These are phyloP conservation scores for Apamea epomidion DNA, from an alignment of 2,888 invertebrate genomes.

Conservation along the genomic window DNA sequence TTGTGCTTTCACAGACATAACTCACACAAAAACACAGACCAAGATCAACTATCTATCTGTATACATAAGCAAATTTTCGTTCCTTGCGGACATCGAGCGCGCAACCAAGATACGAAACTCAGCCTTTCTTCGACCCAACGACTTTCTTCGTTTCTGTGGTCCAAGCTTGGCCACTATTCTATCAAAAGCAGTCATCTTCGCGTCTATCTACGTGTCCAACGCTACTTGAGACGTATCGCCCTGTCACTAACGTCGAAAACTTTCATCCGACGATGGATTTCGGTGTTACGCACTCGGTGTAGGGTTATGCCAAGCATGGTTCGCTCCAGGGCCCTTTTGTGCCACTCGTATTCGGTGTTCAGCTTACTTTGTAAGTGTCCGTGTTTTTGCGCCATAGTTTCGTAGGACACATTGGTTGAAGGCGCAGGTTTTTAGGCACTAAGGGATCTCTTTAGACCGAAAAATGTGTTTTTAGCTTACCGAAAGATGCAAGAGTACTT, in stretches of 20 bases:
- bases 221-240: neutral
- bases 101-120: neutral
- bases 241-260: neutral
- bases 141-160: neutral
- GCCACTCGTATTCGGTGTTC: too few species aligned
- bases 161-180: neutral
- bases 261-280: neutral
- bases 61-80: neutral
- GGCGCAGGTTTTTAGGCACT: neutral
- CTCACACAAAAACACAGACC: neutral
- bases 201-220: neutral
- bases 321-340: neutral
- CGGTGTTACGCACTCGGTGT: neutral
- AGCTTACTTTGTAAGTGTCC: neutral
- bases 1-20: neutral
- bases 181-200: too few species aligned
- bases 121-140: neutral
- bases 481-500: conserved; percentile 13
- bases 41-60: neutral
- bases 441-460: neutral
- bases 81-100: neutral
- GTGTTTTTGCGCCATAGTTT: neutral
- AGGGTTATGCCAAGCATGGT: neutral
- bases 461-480: neutral
- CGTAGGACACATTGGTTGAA: neutral